A percentile compares a stretch with the other conserved stretches of the same genome.
phyloP scores from a whole-genome alignment of 1,140 invertebrate genomes.

The Ephestia elutella region DNA sequence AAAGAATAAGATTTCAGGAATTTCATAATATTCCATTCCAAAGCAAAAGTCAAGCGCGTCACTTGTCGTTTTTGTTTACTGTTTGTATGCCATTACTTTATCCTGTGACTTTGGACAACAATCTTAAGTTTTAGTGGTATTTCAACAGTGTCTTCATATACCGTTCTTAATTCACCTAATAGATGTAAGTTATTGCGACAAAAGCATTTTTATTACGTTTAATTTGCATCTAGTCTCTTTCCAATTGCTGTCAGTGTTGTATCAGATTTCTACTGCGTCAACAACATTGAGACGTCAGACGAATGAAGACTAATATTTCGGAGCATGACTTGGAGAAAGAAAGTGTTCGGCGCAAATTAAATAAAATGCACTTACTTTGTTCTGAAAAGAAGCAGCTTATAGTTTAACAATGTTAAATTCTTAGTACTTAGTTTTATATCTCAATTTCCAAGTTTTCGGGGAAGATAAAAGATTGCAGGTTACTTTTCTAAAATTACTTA shows the following conservation, averaged over 20 bases:
- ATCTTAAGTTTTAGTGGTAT: too few relatives aligned
- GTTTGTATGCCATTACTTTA: too few relatives aligned
- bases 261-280: slow-evolving; percentile 46
- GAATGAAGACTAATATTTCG: slow-evolving; percentile 67
- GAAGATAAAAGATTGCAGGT: too few relatives aligned
- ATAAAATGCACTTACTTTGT: slow-evolving; percentile 37
- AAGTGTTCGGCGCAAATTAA: slow-evolving; percentile 58
- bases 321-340: slow-evolving; percentile 65
- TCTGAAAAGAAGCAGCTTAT: neutral
- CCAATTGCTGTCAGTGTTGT: slow-evolving; percentile 16
- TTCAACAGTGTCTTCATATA: too few relatives aligned
- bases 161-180: too few relatives aligned
- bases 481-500: too few relatives aligned
- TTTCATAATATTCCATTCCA: too few relatives aligned
- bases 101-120: too few relatives aligned
- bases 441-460: neutral
- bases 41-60: too few relatives aligned
- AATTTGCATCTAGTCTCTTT: slow-evolving; percentile 12
- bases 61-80: too few relatives aligned
- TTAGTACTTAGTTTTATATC: neutral
- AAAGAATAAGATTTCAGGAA: too few relatives aligned
- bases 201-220: neutral
- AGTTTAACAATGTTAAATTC: neutral
- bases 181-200: too few relatives aligned
- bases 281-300: slow-evolving; percentile 62